Base-by-base conservation (phyloP, 2,888 invertebrate species). In the Epicampocera succincta region DNA sequence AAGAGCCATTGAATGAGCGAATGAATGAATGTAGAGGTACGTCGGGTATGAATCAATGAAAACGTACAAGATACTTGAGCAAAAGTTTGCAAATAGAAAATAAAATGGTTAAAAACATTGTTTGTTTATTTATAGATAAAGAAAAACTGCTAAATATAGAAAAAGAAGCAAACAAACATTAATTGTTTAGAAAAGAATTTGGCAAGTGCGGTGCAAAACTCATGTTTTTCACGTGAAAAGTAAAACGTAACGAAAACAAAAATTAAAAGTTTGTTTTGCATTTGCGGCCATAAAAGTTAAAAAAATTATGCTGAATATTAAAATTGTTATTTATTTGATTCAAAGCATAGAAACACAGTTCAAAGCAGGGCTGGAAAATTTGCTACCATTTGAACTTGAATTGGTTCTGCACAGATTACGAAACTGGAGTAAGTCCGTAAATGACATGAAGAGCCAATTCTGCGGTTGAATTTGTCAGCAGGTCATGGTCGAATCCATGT, bases 161-260 rank as follows among this genome's bases (percentile, higher is more conserved):
- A 58, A 69, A 33, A 19, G 50, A 19, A 42, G 25, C 29, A 50
- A 66, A 56, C 40, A 50, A 33, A 58, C 29, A 54, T 21, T 21
- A 33, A 42, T 46, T 48, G 63, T 56, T 63, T 63, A 13, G 25
- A 21, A 63, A 75, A 69, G 29, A 58, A 65, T 71, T 77, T 65
- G 56, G 71, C 65, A 71, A 71, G 63, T 77, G 77, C n/a, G 6
- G 29, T 29, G 29, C 29, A 29, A 54, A 25, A 38, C 38, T 65
- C 48, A n/a, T 29, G 33, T 48, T 54, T 58, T 11, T 29, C 3
- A 38, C 46, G 44, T 56, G 44, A 56, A 54, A 48, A 69, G 19
- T 15, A 44, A 56, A 29, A 4, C 15, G 0, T n/a, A n/a, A 60
- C 19, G 17, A 46, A 19, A 42, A 44, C 29, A 13, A 15, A 8